Evolutionary conservation across 2,888 invertebrate species (phyloP), one percentile per base, ranked within the genome.

Genomic region (Cabera pusaria): DNA sequence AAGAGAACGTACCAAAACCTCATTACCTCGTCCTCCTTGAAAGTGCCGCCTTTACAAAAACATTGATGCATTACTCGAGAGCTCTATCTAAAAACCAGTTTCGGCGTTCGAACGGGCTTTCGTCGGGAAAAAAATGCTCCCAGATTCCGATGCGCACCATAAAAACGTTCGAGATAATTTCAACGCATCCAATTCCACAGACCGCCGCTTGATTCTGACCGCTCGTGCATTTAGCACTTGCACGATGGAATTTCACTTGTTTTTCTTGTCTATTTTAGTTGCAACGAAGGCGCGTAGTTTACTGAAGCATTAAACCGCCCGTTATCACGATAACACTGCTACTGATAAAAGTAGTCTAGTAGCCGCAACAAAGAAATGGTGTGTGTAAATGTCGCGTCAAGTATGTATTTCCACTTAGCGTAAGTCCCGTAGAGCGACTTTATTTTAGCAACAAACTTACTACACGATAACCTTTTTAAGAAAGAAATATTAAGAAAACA

Each of bases 41-140:
- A 74, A 71, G 69, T 72, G 76, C 84, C 84, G 86, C 77, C 79
- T 66, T 60, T 69, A 84, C 75, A 87, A 86, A 87, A 87, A 85
- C 79, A 72, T 78, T 87, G 88, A 88, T 88, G 85, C 86, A 87
- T 87, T 87, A 80, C 85, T 68, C 48, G 42, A 48, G 80, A 76
- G 78, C 83, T 83, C 85, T 87, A 86, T 86, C 87, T 85, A 79
- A 86, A 85, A 88, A 87, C 88, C 86, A 75, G 87, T 88, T 87
- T 80, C 73, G 81, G 73, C 72, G 72, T 78, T 72, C 75, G 74
- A 79, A 75, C 76, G 77, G 74, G 69, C 70, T 73, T 60, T 69
- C 70, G 72, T 76, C 81, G 82, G 80, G 77, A 78, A 86, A 88
- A 78, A 77, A 86, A 81, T 14, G 68, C 65, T 73, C 67, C 79